A percentile compares a stretch with the other conserved stretches of the same genome.
Evolutionary conservation across 2,113 vertebrate genomes (phyloP).

Genomic region (Philantomba maxwellii): DNA sequence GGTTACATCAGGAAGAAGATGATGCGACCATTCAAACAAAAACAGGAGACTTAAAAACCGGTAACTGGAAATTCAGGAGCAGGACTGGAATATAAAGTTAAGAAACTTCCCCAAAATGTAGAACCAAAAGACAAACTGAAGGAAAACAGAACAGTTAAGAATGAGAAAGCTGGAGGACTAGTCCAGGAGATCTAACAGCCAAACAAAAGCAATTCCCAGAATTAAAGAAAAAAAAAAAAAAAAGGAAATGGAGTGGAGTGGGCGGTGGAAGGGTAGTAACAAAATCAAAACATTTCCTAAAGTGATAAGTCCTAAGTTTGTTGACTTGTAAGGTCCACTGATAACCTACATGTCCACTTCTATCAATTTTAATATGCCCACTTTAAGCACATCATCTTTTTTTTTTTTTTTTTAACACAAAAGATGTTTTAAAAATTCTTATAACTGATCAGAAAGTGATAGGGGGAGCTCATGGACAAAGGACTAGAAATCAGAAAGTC

Average conservation of each 20-base stretch:
- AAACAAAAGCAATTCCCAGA: neutral
- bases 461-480: neutral
- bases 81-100: neutral
- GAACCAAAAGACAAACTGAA: neutral
- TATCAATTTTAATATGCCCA: neutral
- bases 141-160: neutral
- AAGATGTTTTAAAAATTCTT: neutral
- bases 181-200: neutral
- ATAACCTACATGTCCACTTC: neutral
- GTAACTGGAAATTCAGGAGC: neutral
- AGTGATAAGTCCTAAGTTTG: neutral
- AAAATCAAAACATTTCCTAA: neutral
- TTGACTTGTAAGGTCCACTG: neutral
- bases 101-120: neutral
- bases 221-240: neutral
- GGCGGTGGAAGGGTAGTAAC: neutral
- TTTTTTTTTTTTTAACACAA: neutral
- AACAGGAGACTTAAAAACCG: neutral
- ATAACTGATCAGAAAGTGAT: neutral
- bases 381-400: neutral
- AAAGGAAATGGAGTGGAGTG: neutral
- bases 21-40: neutral
- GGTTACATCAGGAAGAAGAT: neutral
- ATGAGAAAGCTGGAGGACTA: neutral
- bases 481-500: neutral